phyloP scores from a whole-genome alignment of 2,888 invertebrate genomes.

The Sinodicranocentrus sp. region DNA sequence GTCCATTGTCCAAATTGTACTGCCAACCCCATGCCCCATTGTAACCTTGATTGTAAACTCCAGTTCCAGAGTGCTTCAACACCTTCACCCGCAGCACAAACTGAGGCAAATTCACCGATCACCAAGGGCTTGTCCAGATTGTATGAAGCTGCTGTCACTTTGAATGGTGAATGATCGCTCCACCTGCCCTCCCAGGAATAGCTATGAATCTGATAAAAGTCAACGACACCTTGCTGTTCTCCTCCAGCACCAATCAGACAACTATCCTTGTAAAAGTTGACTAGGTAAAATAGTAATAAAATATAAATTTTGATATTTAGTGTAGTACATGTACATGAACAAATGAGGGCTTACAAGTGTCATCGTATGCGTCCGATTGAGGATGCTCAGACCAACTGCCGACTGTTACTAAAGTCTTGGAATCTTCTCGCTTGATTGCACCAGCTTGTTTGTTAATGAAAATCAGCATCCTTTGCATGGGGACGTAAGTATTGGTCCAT shows the following conservation, averaged over 20 bases:
- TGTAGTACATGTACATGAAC: background rate
- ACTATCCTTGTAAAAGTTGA: slow-evolving; percentile 72
- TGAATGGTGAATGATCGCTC: slow-evolving; percentile 76
- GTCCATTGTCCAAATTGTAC: slow-evolving; percentile 73
- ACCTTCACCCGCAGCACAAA: slow-evolving; percentile 71
- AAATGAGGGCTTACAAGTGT: slow-evolving; percentile 65
- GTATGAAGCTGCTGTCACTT: slow-evolving; percentile 48
- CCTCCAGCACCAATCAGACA: slow-evolving; percentile 73
- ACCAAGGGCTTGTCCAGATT: slow-evolving; percentile 76
- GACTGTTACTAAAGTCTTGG: slow-evolving; percentile 76
- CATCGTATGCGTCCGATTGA: slow-evolving; percentile 76
- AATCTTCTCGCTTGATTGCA: slow-evolving; percentile 74
- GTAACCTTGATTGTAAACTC: slow-evolving; percentile 73
- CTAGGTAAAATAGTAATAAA: background rate
- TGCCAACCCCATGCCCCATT: slow-evolving; percentile 76
- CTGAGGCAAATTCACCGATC: slow-evolving; percentile 76
- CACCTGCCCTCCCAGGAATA: slow-evolving; percentile 76
- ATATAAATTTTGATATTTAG: background rate
- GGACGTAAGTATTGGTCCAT: slow-evolving; percentile 74
- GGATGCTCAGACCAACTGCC: slow-evolving; percentile 77
- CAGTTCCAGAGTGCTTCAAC: slow-evolving; percentile 71
- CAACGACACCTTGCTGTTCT: slow-evolving; percentile 71
- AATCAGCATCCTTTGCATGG: slow-evolving; percentile 72
- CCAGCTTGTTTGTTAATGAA: slow-evolving; percentile 77
- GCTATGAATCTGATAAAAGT: slow-evolving; percentile 77